A percentile compares a stretch with the other conserved stretches of the same genome.
Conservation (phyloP, 2,797 vertebrate genomes). For the Sparidentex hasta region DNA sequence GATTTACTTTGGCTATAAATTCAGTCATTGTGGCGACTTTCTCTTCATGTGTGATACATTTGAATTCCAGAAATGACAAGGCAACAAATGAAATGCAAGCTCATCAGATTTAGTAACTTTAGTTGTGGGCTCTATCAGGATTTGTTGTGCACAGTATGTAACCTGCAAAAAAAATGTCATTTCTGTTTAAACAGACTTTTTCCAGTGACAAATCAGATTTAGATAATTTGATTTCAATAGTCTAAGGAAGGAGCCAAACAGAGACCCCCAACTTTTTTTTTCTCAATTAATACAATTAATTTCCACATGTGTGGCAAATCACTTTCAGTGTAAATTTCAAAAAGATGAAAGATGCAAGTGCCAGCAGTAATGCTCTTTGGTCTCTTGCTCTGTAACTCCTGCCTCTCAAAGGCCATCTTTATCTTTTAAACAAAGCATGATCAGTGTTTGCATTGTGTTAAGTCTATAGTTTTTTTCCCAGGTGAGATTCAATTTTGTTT, state of each 20-base stretch:
- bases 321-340: not conserved
- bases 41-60: slow-evolving; percentile 29
- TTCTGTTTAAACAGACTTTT: not conserved
- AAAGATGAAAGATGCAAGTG: slow-evolving; percentile 76
- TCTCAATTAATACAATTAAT: not conserved
- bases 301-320: slow-evolving; percentile 9
- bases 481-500: slow-evolving; percentile 98
- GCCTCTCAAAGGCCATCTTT: slow-evolving; percentile 87
- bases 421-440: slow-evolving; percentile 93
- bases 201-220: slow-evolving; percentile 25
- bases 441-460: slow-evolving; percentile 94
- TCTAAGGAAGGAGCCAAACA: not conserved
- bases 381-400: slow-evolving; percentile 89
- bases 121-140: slow-evolving; percentile 28
- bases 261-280: not conserved
- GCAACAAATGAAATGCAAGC: slow-evolving; percentile 70
- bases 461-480: slow-evolving; percentile 87
- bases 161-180: not conserved
- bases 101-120: slow-evolving; percentile 4
- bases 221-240: slow-evolving; percentile 15
- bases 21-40: slow-evolving; percentile 9
- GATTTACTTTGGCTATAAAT: slow-evolving; percentile 24
- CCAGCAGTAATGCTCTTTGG: slow-evolving; percentile 94
- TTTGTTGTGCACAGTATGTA: slow-evolving; percentile 30
- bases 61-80: slow-evolving; percentile 22